Evolutionary conservation across 2,113 vertebrate species (phyloP).

Genomic region (Pseudois nayaur): DNA sequence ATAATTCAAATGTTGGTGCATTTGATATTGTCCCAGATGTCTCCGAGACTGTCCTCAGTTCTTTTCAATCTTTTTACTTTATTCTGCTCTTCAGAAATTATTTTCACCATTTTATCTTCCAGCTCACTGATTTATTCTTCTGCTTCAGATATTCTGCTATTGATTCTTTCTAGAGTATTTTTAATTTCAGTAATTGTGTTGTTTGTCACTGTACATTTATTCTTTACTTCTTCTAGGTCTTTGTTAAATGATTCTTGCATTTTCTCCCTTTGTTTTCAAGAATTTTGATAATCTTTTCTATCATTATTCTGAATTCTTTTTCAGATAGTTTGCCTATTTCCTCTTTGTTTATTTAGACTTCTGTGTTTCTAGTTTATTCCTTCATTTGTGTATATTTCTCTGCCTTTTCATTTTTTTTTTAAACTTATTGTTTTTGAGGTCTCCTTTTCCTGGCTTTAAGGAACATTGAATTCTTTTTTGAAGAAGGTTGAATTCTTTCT

Average conservation of each 20-base stretch:
- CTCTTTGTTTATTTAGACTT: neutral
- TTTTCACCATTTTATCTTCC: neutral
- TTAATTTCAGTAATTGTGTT: neutral
- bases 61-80: neutral
- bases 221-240: neutral
- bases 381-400: neutral
- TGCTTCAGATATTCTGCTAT: neutral
- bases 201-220: neutral
- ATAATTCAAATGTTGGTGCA: accelerated
- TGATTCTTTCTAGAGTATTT: neutral
- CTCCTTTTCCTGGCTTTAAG: too few species aligned
- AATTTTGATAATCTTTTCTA: neutral
- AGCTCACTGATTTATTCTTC: neutral
- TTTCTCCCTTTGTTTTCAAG: neutral
- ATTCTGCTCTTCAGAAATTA: neutral
- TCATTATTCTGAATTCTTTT: neutral
- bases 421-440: too few species aligned
- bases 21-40: neutral
- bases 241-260: neutral
- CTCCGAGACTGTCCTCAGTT: neutral
- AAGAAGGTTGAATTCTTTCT: too few species aligned
- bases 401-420: neutral
- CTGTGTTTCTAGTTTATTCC: neutral
- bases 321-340: neutral
- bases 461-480: too few species aligned